These are phyloP conservation scores for Brachyhypopomus occidentalis DNA, from an alignment of 2,113 vertebrate genomes.

Conservation along the genomic window DNA sequence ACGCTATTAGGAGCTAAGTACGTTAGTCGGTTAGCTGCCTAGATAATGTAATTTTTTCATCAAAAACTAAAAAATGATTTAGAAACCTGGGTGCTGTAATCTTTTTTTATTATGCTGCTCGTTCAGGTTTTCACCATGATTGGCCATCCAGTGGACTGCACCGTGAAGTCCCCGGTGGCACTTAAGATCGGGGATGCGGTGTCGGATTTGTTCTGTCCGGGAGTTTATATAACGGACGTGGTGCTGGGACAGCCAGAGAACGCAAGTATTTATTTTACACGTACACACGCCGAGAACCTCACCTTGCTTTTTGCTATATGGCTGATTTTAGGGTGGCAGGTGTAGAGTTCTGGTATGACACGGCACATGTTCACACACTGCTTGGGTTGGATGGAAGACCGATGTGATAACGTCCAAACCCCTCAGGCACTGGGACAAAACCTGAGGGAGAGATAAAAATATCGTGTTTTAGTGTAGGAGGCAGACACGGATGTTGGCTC, in stretches of 20 bases:
- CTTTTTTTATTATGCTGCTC: neutral
- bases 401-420: too few relatives aligned
- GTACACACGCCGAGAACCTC: neutral
- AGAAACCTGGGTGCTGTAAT: neutral
- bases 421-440: too few relatives aligned
- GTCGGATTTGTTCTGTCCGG: conserved; percentile 71
- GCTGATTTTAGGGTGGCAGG: neutral
- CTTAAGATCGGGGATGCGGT: conserved; percentile 79
- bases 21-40: neutral
- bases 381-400: too few relatives aligned
- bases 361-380: too few relatives aligned
- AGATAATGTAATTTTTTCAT: too few relatives aligned
- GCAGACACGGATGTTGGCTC: too few relatives aligned
- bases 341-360: too few relatives aligned
- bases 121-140: conserved; percentile 44
- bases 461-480: too few relatives aligned
- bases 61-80: too few relatives aligned
- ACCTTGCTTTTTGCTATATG: neutral
- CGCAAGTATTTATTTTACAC: conserved; percentile 66
- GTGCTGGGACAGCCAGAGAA: conserved; percentile 71
- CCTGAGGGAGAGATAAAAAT: too few relatives aligned
- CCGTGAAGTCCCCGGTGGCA: conserved; percentile 76
- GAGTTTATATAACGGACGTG: conserved; percentile 81
- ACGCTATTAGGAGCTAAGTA: neutral
- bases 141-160: conserved; percentile 63